Base-by-base conservation (phyloP, 2,797 vertebrate species). In the Spinus olivaceus region DNA sequence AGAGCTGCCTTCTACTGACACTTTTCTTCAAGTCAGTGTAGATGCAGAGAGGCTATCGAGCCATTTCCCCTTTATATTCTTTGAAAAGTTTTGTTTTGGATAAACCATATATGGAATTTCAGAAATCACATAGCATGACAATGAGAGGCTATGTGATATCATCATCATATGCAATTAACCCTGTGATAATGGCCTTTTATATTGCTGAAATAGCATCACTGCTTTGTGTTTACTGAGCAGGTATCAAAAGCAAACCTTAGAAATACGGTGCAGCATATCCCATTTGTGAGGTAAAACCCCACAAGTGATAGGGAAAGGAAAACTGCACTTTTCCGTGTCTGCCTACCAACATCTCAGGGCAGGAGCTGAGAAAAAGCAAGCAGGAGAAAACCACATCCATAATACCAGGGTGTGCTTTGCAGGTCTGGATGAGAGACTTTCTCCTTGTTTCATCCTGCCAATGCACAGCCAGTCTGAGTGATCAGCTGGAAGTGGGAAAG, bases 201-300 rank as follows among this genome's bases (percentile, higher is more conserved):
- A 27, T 61, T 28, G 41, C 47, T 86, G 54, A 71, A 90, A 72
- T 44, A 69, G 3, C 32, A 81, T 47, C 20, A 12, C 3, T 78
- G n/a, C 14, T 21, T 63, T 82, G 51, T 64, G 32, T 56, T 92
- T 90, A 35, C 47, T 63, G 59, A 65, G 42, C 53, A 66, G 10
- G 21, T 53, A 63, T 51, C 66, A 59, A 47, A 88, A 33, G 25
- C 19, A 86, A 83, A 66, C 39, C 18, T 56, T 47, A 63, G 65
- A 53, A 46, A 42, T 61, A 49, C 0, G 3, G 8, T 53, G 20
- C 3, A 7, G 19, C 4, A 4, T 37, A 37, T 49, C 24, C 59
- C 23, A 35, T 54, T n/a, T 25, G 3, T 61, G 28, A 46, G 20
- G 81, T 42, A 25, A 86, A 76, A 70, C 3, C 19, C 6, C 8